A percentile compares a stretch with the other conserved stretches of the same genome.
Evolutionary conservation across 1,140 invertebrate species (phyloP).

Genomic region (Physella acuta): DNA sequence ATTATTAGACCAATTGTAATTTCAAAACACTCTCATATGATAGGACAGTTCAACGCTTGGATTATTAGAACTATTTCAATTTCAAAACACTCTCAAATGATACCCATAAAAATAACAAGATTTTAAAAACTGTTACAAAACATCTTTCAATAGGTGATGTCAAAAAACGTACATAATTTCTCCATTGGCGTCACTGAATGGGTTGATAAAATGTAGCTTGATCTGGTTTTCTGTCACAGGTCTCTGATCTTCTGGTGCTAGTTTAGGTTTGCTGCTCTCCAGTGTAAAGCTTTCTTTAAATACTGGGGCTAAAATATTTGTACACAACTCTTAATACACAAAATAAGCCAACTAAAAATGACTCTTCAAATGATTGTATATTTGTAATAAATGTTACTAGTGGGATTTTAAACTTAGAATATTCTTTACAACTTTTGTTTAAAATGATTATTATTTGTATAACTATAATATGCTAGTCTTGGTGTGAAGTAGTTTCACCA

Average conservation of each 20-base stretch:
- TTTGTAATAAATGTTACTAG: no score
- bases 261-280: conserved; percentile 32
- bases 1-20: background rate
- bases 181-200: conserved; percentile 86
- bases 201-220: conserved; percentile 39
- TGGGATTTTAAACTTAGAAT: background rate
- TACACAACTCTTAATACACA: no score
- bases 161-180: conserved; percentile 66
- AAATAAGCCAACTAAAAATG: no score
- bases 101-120: background rate
- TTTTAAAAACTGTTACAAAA: background rate
- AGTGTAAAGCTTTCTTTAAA: conserved; percentile 34
- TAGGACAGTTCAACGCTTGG: background rate
- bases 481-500: background rate
- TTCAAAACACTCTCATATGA: background rate
- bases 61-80: background rate
- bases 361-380: no score
- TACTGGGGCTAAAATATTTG: conserved; percentile 32
- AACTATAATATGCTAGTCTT: background rate
- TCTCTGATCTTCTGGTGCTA: conserved; percentile 6
- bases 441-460: background rate
- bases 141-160: background rate
- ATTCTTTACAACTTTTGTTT: background rate
- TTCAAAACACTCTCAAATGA: background rate
- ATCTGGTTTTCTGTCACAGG: conserved; percentile 28